phyloP scores from a whole-genome alignment of 2,113 vertebrate species.

The Mormyrus lacerda region DNA sequence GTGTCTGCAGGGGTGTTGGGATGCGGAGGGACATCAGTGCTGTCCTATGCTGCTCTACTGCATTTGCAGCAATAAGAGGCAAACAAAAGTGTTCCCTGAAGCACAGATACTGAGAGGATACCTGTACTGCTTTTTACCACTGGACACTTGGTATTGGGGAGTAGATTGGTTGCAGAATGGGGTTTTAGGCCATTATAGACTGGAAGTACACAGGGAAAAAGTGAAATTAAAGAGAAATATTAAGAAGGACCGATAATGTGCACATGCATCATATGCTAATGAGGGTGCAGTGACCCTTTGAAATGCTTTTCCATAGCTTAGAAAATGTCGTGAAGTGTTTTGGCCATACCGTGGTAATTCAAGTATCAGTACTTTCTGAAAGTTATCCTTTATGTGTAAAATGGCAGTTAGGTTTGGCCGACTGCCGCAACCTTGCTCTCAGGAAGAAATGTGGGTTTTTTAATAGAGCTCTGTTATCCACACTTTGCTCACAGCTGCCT shows the following conservation, averaged over 20 bases:
- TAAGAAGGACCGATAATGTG: not conserved
- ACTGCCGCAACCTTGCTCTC: not conserved
- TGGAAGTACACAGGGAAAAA: not conserved
- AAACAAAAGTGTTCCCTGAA: not conserved
- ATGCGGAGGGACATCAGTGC: not conserved
- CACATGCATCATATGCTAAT: not conserved
- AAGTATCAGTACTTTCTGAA: not conserved
- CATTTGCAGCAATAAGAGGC: not conserved
- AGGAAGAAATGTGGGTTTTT: constrained; percentile 4
- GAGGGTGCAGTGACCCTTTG: not conserved
- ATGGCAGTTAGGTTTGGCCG: not conserved
- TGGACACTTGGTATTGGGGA: not conserved
- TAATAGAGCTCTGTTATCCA: not conserved
- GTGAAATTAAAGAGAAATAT: not conserved
- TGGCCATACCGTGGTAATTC: not conserved
- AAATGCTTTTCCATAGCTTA: not conserved
- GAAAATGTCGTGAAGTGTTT: not conserved
- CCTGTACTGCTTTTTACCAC: not conserved
- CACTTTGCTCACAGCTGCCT: not conserved
- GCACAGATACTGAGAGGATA: not conserved
- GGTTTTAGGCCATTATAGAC: not conserved
- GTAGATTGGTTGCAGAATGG: not conserved
- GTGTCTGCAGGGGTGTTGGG: not conserved
- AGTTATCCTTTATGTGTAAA: not conserved
- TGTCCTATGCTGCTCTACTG: not conserved